phyloP scores from a whole-genome alignment of 2,888 invertebrate species.

The Drosophila phalerata region DNA sequence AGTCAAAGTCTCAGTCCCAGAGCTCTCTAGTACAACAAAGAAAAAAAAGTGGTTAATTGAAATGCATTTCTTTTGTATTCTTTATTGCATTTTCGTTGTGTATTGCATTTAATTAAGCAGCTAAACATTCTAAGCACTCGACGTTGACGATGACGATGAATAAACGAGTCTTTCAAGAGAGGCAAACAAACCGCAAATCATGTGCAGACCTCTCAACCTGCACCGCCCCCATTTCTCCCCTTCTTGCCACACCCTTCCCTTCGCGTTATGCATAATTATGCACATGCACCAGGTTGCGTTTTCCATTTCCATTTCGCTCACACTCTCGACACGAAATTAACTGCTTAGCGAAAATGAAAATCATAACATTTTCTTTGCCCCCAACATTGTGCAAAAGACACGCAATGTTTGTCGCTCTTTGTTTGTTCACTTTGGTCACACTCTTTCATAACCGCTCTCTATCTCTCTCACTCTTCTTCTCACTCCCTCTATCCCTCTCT shows the following conservation, averaged over 20 bases:
- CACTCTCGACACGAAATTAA: constrained; percentile 47
- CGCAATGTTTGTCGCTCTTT: constrained; percentile 50
- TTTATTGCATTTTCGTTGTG: constrained; percentile 36
- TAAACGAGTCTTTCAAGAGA: constrained; percentile 30
- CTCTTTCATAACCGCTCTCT: constrained; percentile 8
- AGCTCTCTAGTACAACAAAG: not conserved
- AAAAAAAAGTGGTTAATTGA: constrained; percentile 49
- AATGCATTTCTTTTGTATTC: constrained; percentile 60
- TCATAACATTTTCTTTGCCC: constrained; percentile 58
- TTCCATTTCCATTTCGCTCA: not conserved
- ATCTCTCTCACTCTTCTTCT: not conserved
- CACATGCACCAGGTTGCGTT: constrained; percentile 27
- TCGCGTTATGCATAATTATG: constrained; percentile 43
- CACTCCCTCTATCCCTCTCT: not conserved
- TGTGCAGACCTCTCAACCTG: constrained; percentile 15
- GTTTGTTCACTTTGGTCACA: constrained; percentile 44
- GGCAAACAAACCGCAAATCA: constrained; percentile 52
- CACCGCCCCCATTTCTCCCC: not conserved
- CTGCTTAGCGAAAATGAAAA: constrained; percentile 51
- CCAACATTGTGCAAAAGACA: constrained; percentile 22
- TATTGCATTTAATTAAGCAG: constrained; percentile 67
- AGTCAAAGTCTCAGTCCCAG: not conserved
- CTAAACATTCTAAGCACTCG: constrained; percentile 58
- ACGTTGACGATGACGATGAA: constrained; percentile 44
- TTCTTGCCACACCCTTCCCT: too few relatives aligned